Percentiles rank a stretch among this genome's conserved stretches.
These are phyloP conservation scores for Solenodon paradoxus DNA, from an alignment of 2,113 vertebrate genomes.

Conservation along the genomic window DNA sequence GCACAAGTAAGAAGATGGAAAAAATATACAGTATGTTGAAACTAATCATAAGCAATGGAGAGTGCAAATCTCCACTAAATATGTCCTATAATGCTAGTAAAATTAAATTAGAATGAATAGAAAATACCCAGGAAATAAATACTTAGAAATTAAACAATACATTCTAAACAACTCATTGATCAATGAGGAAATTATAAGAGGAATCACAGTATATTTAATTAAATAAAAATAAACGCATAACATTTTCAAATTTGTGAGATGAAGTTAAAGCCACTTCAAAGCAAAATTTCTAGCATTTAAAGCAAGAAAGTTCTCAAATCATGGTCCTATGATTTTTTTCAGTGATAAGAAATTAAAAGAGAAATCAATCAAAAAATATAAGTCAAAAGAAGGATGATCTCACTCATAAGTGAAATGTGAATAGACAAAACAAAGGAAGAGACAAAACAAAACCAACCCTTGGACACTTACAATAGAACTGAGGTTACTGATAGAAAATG, in stretches of 20 bases:
- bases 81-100: not conserved
- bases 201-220: not conserved
- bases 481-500: too few species aligned
- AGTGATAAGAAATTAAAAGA: not conserved
- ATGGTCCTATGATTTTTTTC: not conserved
- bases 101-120: constrained; percentile 1
- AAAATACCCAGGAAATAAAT: not conserved
- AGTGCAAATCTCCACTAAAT: not conserved
- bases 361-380: not conserved
- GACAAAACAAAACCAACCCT: too few species aligned
- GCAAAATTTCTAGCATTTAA: not conserved
- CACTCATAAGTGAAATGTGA: too few species aligned
- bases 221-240: not conserved
- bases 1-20: not conserved
- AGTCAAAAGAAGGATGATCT: too few species aligned
- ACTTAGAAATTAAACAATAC: not conserved
- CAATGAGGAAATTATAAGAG: not conserved
- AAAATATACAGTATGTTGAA: not conserved
- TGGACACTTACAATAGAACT: too few species aligned
- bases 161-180: not conserved
- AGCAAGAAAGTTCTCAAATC: not conserved
- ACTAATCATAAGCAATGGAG: too few species aligned
- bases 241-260: not conserved
- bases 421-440: too few species aligned
- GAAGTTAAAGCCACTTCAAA: not conserved